phyloP scores from a whole-genome alignment of 2,888 invertebrate genomes.

The Aphrophora alni region DNA sequence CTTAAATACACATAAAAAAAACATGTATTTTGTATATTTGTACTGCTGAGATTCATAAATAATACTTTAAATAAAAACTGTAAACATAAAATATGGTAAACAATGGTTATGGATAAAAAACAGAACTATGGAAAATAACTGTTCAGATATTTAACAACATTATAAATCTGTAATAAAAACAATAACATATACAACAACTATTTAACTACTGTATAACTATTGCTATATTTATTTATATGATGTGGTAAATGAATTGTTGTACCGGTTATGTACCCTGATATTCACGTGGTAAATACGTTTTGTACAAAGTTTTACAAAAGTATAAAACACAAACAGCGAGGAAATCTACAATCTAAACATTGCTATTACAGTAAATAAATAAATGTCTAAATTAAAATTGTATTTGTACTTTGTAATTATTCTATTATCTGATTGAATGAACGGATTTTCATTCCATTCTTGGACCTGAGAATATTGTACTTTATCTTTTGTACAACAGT shows the following conservation, averaged over 20 bases:
- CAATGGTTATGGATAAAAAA: neutral
- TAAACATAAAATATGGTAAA: neutral
- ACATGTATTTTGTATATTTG: neutral
- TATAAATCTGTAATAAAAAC: neutral
- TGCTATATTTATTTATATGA: neutral
- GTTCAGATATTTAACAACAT: neutral
- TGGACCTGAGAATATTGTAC: neutral
- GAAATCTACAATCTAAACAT: neutral
- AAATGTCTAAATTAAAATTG: neutral
- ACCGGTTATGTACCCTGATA: neutral
- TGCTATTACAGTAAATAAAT: neutral
- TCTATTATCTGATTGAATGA: neutral
- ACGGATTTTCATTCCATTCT: neutral
- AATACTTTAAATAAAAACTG: neutral
- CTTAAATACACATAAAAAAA: neutral
- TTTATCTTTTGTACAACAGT: neutral
- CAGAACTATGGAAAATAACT: neutral
- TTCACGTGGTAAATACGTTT: neutral
- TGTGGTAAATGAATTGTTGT: neutral
- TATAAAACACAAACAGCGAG: neutral
- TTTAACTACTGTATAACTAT: neutral
- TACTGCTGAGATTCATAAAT: constrained; percentile 6
- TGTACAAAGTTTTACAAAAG: neutral
- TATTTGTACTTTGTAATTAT: constrained; percentile 2
- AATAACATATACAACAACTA: neutral